These are phyloP conservation scores for Gari tellinella DNA, from an alignment of 2,888 invertebrate genomes.

Conservation along the genomic window DNA sequence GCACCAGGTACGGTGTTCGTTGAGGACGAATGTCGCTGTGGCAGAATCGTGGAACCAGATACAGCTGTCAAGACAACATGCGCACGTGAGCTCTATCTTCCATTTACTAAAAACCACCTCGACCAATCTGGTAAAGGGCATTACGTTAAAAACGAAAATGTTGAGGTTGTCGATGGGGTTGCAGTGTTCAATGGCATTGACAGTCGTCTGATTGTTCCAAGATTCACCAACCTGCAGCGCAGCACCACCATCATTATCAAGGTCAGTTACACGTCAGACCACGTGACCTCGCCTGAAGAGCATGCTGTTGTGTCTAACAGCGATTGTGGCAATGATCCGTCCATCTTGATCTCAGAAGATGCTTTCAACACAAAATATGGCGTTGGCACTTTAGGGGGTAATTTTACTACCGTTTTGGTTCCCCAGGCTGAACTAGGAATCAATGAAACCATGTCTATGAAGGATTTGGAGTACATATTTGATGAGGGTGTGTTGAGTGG, in stretches of 20 bases:
- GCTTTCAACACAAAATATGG: slow-evolving; percentile 56
- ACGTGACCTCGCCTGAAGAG: slow-evolving; percentile 12
- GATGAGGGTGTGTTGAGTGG: slow-evolving; percentile 20
- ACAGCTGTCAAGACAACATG: slow-evolving; percentile 1
- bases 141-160: slow-evolving; percentile 60
- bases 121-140: slow-evolving; percentile 62
- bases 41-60: background rate
- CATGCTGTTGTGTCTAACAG: slow-evolving; percentile 74
- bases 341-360: slow-evolving; percentile 67
- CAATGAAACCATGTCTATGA: background rate
- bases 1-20: slow-evolving; percentile 66
- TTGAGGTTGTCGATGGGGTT: slow-evolving; percentile 60
- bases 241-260: slow-evolving; percentile 69
- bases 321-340: slow-evolving; percentile 70
- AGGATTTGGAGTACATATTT: slow-evolving; percentile 25
- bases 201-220: slow-evolving; percentile 68
- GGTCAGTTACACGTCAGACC: slow-evolving; percentile 58
- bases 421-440: too few relatives aligned
- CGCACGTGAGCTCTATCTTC: slow-evolving; percentile 39
- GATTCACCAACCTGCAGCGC: slow-evolving; percentile 71
- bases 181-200: slow-evolving; percentile 71
- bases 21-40: slow-evolving; percentile 45
- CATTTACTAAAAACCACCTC: slow-evolving; percentile 57
- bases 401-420: slow-evolving; percentile 12
- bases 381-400: slow-evolving; percentile 28